phyloP scores from a whole-genome alignment of 2,113 vertebrate genomes.

The Leptodactylus fuscus region DNA sequence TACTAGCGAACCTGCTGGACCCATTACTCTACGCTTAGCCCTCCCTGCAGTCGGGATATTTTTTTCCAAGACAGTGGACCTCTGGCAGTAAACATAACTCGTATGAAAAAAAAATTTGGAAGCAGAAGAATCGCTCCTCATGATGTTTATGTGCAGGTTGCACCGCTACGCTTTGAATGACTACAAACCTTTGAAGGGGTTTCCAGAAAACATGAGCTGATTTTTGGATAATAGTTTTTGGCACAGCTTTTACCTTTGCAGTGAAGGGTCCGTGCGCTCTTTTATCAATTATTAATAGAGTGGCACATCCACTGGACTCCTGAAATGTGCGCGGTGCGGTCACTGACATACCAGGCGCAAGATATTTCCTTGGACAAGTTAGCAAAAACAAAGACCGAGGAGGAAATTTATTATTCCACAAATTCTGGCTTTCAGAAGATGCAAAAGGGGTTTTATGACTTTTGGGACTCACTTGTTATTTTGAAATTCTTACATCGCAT shows the following conservation, averaged over 20 bases:
- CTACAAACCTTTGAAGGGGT: not conserved
- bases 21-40: no score
- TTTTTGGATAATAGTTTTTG: slow-evolving; percentile 22
- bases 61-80: not conserved
- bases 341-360: not conserved
- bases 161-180: not conserved
- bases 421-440: no score
- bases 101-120: not conserved
- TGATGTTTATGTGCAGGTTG: slow-evolving; percentile 43
- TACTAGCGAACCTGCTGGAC: no score
- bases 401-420: no score
- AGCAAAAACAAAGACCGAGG: not conserved
- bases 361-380: not conserved
- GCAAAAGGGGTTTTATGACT: no score
- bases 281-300: slow-evolving; percentile 21
- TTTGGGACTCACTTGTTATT: no score
- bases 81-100: not conserved
- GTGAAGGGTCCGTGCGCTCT: not conserved
- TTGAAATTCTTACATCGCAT: no score
- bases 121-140: not conserved
- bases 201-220: not conserved
- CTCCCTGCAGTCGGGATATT: not conserved
- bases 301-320: not conserved
- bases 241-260: not conserved
- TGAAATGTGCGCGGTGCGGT: not conserved